Evolutionary conservation across 1,140 invertebrate species (phyloP), one percentile per base, ranked within the genome.

Genomic region (Chrysomallon squamiferum): DNA sequence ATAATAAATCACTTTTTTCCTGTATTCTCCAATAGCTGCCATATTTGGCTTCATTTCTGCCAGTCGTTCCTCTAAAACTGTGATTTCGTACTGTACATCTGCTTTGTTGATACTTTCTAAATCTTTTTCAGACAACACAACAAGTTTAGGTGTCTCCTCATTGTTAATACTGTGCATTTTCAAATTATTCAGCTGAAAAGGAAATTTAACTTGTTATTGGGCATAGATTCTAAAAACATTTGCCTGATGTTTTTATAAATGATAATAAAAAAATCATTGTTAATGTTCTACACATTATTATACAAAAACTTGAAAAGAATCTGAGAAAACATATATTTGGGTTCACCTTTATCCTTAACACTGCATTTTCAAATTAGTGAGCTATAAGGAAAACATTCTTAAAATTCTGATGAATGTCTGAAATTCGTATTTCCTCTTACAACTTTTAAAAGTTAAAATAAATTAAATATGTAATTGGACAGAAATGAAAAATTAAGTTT

Each of bases 41-140:
- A 96, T 81, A 85, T 97, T 94, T 1, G 94, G 93, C 74, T 91
- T 93, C 62, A 89, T 88, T 13, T 89, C 85, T 2, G 89, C 88
- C 2, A 95, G 75, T 67, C 90, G 85, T 57, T 93, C 88, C 75
- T 93, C 90, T 43, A 91, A 84, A 0, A 89, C 83, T 0, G 88
- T 85, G 35, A 93, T 85, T 71, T 91, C 86, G 58, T 88, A 89
- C 73, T 92, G 85, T 1, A 93, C 79, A 20, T 89, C 87, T 22
- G 91, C 87, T 0, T 88, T 80, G 30, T 89, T 85, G 2, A 90
- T 86, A 0, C 85, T 81, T 0, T 89, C 86, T 0, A 97, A 75
- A 68, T 95, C 91, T 60, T 97, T 93, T 0, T 89, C 80, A 0
- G 86, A 87, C 30, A 92, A 88, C 2, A 85, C 84, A 30, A 86